A percentile compares a stretch with the other conserved stretches of the same genome.
Conservation (phyloP, 2,113 vertebrate genomes). For the Myrmecophaga tridactyla region DNA sequence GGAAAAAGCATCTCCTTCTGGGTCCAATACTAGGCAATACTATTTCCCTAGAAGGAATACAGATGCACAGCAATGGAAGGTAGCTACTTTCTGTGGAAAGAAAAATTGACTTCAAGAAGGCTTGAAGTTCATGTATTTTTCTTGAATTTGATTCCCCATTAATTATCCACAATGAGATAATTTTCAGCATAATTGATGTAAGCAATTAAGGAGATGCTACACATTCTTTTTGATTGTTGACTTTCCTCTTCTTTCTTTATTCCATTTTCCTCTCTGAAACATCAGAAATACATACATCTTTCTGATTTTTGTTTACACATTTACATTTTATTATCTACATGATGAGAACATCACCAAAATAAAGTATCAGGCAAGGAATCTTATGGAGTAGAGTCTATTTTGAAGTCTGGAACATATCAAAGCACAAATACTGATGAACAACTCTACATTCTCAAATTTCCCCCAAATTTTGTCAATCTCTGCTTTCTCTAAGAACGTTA, state of each 20-base stretch:
- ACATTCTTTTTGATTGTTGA: not conserved
- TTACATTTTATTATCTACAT: not conserved
- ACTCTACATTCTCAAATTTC: not conserved
- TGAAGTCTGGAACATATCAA: not conserved
- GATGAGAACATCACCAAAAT: not conserved
- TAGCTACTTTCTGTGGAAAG: not conserved
- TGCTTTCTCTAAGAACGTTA: not conserved
- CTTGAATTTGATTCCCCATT: not conserved
- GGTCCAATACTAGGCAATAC: not conserved
- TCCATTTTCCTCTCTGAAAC: not conserved
- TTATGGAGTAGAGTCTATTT: not conserved
- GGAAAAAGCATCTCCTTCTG: not conserved
- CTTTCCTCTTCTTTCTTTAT: not conserved
- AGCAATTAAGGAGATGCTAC: slow-evolving; percentile 9
- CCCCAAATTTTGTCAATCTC: not conserved
- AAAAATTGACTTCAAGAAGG: not conserved
- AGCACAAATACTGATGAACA: not conserved
- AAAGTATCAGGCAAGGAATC: not conserved
- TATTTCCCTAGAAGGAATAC: not conserved
- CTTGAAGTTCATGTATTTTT: not conserved
- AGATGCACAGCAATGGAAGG: not conserved
- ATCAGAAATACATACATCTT: not conserved
- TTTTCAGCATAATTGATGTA: not conserved
- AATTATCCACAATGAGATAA: not conserved
- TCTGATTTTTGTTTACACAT: not conserved